Evolutionary conservation across 2,888 invertebrate genomes (phyloP), one percentile per base, ranked within the genome.

Genomic region (Incurvaria masculella): DNA sequence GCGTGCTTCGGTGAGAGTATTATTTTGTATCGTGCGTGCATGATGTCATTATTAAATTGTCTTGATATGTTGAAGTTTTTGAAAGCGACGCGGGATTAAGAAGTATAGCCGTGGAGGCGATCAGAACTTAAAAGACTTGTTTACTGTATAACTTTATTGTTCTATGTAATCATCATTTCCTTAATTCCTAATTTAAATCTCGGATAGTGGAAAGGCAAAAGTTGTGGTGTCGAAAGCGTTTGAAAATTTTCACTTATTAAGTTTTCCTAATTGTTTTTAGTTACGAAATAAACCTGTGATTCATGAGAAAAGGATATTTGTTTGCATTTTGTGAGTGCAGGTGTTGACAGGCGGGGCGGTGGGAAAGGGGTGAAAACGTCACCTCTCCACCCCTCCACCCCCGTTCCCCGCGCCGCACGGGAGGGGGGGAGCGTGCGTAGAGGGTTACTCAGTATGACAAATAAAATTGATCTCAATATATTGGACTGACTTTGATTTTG

Each of bases 111-210:
- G n/a, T n/a, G n/a, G n/a, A 11, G 33, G 33, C 33, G 33, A 33
- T 72, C 68, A 72, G 70, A 76, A 72, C 68, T 61, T 68, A 75
- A 68, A 76, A 78, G 76, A 78, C 78, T 78, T 76, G 70, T 72
- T 72, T 72, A 73, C 69, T 69, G 68, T 73, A 71, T 76, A 76
- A 75, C 67, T n/a, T 4, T 33, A 33, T n/a, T n/a, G 67, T 72
- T 74, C 72, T 75, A 76, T 76, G 73, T 76, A 76, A 74, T 73
- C 72, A 71, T 69, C 72, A 63, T 68, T 72, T 74, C 39, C 72
- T 67, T 69, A 67, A 68, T 68, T 46, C 69, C 66, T 69, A 73
- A 72, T 72, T 71, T 65, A 63, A 48, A 72, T 63, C 65, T 68
- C 74, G 72, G 72, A n/a, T 33, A 33, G 33, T 23, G 14, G 4